Conservation (phyloP, 1,140 invertebrate genomes). For the Pogonognathellus flavescens region DNA sequence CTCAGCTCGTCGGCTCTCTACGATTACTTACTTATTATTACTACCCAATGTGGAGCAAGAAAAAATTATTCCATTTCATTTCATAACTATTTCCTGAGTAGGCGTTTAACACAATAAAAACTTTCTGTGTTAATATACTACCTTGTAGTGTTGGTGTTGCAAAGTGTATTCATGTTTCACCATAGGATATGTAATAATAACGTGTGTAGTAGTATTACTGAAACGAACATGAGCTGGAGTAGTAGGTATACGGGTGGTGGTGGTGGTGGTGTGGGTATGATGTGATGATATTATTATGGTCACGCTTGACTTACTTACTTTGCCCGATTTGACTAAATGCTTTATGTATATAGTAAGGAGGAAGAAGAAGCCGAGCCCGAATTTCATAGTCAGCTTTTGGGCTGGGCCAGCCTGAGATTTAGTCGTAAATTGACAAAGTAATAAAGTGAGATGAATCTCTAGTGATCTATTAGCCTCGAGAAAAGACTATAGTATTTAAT, state of each 20-base stretch:
- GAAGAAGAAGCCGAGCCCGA: neutral
- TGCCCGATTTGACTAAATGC: too few relatives aligned
- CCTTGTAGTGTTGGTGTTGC: too few relatives aligned
- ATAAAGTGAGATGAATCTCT: conserved; percentile 56
- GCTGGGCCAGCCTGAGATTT: conserved; percentile 12
- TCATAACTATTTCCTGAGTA: conserved; percentile 8
- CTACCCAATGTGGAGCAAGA: neutral
- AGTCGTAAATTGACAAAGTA: conserved; percentile 46
- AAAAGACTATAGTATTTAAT: conserved; percentile 58
- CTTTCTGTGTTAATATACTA: neutral
- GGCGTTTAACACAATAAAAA: neutral
- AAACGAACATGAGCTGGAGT: neutral
- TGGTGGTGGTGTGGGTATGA: neutral
- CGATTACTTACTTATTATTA: neutral
- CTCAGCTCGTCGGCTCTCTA: neutral
- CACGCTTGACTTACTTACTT: too few relatives aligned
- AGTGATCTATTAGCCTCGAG: conserved; percentile 57
- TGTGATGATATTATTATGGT: too few relatives aligned
- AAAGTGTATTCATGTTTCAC: neutral
- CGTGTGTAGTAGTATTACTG: too few relatives aligned
- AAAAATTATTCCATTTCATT: conserved; percentile 37
- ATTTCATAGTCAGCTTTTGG: neutral
- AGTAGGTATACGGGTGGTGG: neutral
- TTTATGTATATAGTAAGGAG: neutral
- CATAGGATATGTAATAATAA: neutral